Percentiles rank a stretch among this genome's conserved stretches.
These are phyloP conservation scores for Pogonophryne albipinna DNA, from an alignment of 2,797 vertebrate genomes.

Conservation along the genomic window DNA sequence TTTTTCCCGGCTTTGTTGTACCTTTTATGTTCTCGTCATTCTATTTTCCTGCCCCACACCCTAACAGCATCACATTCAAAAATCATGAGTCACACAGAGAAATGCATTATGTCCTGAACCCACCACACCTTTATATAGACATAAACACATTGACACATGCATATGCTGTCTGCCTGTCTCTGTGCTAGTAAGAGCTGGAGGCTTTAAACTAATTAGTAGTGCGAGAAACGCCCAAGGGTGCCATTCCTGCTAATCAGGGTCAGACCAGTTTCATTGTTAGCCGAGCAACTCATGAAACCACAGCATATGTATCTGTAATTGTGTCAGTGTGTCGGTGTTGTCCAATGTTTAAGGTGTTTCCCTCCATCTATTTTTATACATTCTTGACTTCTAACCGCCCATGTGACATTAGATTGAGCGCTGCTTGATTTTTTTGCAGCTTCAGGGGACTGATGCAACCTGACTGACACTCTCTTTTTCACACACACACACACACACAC, in stretches of 20 bases:
- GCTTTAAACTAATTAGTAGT: conserved; percentile 56
- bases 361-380: conserved; percentile 34
- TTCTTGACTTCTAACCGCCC: conserved; percentile 9
- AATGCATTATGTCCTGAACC: conserved; percentile 16
- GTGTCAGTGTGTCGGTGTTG: conserved; percentile 17
- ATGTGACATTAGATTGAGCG: conserved; percentile 19
- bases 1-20: background rate
- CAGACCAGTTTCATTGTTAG: conserved; percentile 57
- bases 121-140: conserved; percentile 19
- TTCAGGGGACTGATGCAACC: conserved; percentile 67
- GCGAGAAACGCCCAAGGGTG: conserved; percentile 68
- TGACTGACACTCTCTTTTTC: conserved; percentile 50
- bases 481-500: background rate
- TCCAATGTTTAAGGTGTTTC: conserved; percentile 49
- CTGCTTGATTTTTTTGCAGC: conserved; percentile 35
- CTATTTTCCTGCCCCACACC: background rate
- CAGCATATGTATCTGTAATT: conserved; percentile 45
- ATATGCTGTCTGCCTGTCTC: background rate
- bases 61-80: conserved; percentile 15
- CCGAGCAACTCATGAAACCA: conserved; percentile 35
- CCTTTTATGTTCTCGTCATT: background rate
- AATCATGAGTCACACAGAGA: conserved; percentile 33
- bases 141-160: conserved; percentile 42
- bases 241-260: conserved; percentile 66
- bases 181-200: conserved; percentile 14